Percentiles rank a stretch among this genome's conserved stretches.
phyloP scores from a whole-genome alignment of 2,888 invertebrate genomes.

The Creontiades dilutus region DNA sequence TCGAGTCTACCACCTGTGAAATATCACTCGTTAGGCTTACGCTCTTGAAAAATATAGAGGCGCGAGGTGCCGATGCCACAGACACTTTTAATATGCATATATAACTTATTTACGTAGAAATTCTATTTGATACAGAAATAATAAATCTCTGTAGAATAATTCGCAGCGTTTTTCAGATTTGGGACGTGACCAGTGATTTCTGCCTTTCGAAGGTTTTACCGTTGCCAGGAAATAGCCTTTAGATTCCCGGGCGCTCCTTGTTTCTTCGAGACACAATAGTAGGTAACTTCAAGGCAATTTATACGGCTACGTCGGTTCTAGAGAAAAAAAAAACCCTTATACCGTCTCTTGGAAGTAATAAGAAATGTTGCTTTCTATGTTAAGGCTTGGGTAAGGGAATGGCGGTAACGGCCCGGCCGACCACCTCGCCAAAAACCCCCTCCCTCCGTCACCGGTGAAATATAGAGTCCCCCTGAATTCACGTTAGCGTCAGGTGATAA shows the following conservation, averaged over 20 bases:
- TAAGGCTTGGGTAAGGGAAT: neutral
- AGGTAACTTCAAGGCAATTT: neutral
- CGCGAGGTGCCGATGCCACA: no score
- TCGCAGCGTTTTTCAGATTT: no score
- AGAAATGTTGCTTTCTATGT: slow-evolving; percentile 12
- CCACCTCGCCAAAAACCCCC: neutral
- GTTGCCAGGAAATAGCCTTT: neutral
- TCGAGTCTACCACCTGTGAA: no score
- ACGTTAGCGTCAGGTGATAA: slow-evolving; percentile 64
- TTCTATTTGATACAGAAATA: no score
- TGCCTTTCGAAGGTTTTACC: neutral
- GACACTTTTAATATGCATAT: no score
- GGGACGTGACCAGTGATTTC: no score
- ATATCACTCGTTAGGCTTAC: no score
- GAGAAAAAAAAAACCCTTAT: neutral
- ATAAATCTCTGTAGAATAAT: no score
- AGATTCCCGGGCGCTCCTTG: neutral
- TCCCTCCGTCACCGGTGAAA: slow-evolving; percentile 17
- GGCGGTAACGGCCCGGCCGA: neutral
- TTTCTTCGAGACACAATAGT: neutral
- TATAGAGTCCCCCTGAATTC: slow-evolving; percentile 64
- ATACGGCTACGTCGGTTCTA: neutral
- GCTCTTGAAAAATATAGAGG: no score
- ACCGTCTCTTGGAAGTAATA: neutral
- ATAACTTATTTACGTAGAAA: no score